A percentile compares a stretch with the other conserved stretches of the same genome.
Conservation (phyloP, 1,140 invertebrate species). For the Zaprionus nigranus region DNA sequence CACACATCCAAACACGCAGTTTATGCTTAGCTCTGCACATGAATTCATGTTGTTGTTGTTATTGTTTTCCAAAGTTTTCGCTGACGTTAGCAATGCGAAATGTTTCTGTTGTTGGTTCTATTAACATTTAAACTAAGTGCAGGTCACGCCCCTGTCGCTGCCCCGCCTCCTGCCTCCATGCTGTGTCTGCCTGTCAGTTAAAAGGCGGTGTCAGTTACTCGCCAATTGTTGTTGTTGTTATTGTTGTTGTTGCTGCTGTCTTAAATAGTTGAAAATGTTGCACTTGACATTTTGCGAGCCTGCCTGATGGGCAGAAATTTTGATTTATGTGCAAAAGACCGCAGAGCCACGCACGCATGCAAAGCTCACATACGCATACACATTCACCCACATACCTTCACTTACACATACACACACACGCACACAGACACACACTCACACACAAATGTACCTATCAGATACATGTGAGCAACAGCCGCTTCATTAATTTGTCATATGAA, state of each 20-base stretch:
- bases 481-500: conserved; percentile 80
- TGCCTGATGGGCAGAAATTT: conserved; percentile 69
- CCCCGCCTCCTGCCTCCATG: background rate
- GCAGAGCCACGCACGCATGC: conserved; percentile 25
- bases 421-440: background rate
- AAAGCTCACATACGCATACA: conserved; percentile 15
- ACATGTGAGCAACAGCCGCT: conserved; percentile 44
- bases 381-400: conserved; percentile 4
- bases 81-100: conserved; percentile 59
- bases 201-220: conserved; percentile 52
- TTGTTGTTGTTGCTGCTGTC: conserved; percentile 30
- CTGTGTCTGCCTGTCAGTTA: background rate
- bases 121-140: conserved; percentile 62
- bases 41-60: conserved; percentile 19
- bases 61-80: conserved; percentile 56
- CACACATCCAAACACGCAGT: no score
- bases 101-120: conserved; percentile 54
- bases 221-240: conserved; percentile 50
- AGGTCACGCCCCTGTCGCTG: conserved; percentile 11
- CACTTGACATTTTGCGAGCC: conserved; percentile 54
- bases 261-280: conserved; percentile 63
- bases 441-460: conserved; percentile 40
- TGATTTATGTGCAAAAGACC: conserved; percentile 61
- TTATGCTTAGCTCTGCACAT: conserved; percentile 55
- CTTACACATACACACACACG: background rate